Conservation (phyloP, 2,888 invertebrate species). For the Philopedon plagiatum region DNA sequence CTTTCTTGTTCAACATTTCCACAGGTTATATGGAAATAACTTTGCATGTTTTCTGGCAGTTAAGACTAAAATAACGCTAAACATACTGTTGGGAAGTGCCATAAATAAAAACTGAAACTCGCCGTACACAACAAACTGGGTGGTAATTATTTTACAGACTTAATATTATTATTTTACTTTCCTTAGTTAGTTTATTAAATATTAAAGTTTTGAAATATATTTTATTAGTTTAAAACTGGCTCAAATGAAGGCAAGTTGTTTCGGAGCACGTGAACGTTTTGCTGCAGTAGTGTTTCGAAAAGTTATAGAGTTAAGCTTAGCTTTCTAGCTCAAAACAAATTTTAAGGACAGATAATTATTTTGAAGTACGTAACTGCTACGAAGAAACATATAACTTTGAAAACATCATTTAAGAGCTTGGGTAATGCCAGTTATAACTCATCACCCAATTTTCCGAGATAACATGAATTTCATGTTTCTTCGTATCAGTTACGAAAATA, state of each 20-base stretch:
- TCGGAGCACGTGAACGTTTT: not conserved
- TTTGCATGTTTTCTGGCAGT: slow-evolving; percentile 40
- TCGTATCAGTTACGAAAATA: too few species aligned
- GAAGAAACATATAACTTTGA: too few species aligned
- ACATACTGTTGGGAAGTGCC: slow-evolving; percentile 32
- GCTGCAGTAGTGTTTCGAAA: too few species aligned
- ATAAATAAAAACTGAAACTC: slow-evolving; percentile 43
- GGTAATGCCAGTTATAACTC: too few species aligned
- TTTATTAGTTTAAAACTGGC: not conserved
- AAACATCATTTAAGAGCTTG: too few species aligned
- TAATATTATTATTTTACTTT: slow-evolving; percentile 26
- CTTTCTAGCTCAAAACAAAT: too few species aligned
- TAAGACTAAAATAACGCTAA: slow-evolving; percentile 44
- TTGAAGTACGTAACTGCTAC: too few species aligned
- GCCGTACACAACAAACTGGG: slow-evolving; percentile 28
- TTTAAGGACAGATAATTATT: too few species aligned
- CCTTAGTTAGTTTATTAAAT: slow-evolving; percentile 12
- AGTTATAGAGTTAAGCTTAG: too few species aligned
- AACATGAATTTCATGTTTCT: too few species aligned
- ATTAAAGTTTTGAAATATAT: not conserved
- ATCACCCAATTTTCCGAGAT: too few species aligned
- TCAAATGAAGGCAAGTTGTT: not conserved
- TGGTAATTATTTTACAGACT: slow-evolving; percentile 42
- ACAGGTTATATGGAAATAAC: slow-evolving; percentile 41
- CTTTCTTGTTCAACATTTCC: slow-evolving; percentile 28